Evolutionary conservation across 2,797 vertebrate species (phyloP).

Genomic region (Spinibarbus caldwelli): DNA sequence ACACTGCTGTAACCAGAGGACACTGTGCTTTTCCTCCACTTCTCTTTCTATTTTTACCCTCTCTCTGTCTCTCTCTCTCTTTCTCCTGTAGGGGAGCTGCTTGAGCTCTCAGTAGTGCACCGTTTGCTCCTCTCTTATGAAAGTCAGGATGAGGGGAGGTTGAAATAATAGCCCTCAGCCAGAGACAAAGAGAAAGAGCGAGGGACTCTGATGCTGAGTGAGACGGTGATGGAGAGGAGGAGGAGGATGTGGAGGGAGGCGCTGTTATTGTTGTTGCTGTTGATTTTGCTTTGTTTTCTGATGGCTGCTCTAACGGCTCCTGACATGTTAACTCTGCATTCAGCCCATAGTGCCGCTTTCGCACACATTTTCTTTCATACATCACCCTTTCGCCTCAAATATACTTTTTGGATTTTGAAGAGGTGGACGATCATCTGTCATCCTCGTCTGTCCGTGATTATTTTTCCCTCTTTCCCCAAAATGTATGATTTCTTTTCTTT

Average conservation of each 20-base stretch:
- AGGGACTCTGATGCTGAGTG: slow-evolving; percentile 20
- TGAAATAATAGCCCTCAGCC: slow-evolving; percentile 48
- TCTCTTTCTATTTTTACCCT: slow-evolving; percentile 3
- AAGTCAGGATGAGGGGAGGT: slow-evolving; percentile 27
- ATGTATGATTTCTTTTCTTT: slow-evolving; percentile 58
- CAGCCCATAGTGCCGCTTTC: slow-evolving; percentile 60
- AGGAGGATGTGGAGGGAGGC: slow-evolving; percentile 23
- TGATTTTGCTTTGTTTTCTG: slow-evolving; percentile 40
- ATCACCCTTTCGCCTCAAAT: slow-evolving; percentile 55
- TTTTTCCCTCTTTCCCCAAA: slow-evolving; percentile 38
- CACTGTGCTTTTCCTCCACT: slow-evolving; percentile 9
- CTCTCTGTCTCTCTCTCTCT: background rate
- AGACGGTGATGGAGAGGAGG: slow-evolving; percentile 32
- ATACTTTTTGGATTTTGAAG: slow-evolving; percentile 65
- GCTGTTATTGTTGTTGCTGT: slow-evolving; percentile 45
- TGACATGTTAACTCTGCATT: slow-evolving; percentile 65
- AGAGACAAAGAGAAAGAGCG: slow-evolving; percentile 36
- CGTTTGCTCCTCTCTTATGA: slow-evolving; percentile 22
- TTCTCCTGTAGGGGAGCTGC: slow-evolving; percentile 5
- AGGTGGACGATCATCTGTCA: slow-evolving; percentile 70
- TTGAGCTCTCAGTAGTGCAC: slow-evolving; percentile 28
- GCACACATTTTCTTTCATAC: slow-evolving; percentile 61
- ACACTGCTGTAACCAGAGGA: slow-evolving; percentile 18
- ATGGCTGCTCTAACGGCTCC: slow-evolving; percentile 51
- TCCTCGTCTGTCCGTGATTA: slow-evolving; percentile 64